Percentiles rank a stretch among this genome's conserved stretches.
These are phyloP conservation scores for Rhagologus leucostigma DNA, from an alignment of 2,113 vertebrate species.

Conservation along the genomic window DNA sequence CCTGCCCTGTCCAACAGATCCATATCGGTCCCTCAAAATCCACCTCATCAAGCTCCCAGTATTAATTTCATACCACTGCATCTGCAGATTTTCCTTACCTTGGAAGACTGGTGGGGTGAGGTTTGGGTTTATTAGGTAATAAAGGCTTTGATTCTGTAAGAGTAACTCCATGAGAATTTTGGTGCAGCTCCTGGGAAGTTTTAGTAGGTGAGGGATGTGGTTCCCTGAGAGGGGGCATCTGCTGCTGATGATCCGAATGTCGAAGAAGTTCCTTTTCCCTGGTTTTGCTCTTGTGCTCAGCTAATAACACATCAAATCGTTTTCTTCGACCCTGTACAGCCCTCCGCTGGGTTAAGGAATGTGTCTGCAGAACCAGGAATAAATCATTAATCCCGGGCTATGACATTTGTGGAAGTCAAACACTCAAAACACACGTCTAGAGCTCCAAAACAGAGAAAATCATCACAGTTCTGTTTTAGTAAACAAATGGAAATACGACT, in stretches of 20 bases:
- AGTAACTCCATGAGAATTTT: constrained; percentile 84
- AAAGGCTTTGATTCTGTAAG: constrained; percentile 88
- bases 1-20: background rate
- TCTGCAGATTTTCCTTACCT: constrained; percentile 76
- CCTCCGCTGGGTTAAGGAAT: constrained; percentile 99
- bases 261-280: constrained; percentile 93
- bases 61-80: background rate
- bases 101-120: constrained; percentile 95
- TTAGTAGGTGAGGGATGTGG: constrained; percentile 87
- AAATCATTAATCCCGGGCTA: constrained; percentile 32
- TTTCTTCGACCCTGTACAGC: constrained; percentile 97
- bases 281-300: constrained; percentile 96
- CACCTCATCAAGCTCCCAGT: background rate
- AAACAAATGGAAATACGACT: background rate
- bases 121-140: constrained; percentile 88
- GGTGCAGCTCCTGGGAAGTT: constrained; percentile 84
- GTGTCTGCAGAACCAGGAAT: constrained; percentile 81
- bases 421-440: background rate
- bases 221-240: constrained; percentile 95
- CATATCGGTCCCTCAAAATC: background rate
- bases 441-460: background rate
- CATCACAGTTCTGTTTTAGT: background rate
- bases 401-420: background rate
- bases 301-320: constrained; percentile 93
- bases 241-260: constrained; percentile 87